These are phyloP conservation scores for Lucinisca nassula DNA, from an alignment of 2,888 invertebrate genomes.

Conservation along the genomic window DNA sequence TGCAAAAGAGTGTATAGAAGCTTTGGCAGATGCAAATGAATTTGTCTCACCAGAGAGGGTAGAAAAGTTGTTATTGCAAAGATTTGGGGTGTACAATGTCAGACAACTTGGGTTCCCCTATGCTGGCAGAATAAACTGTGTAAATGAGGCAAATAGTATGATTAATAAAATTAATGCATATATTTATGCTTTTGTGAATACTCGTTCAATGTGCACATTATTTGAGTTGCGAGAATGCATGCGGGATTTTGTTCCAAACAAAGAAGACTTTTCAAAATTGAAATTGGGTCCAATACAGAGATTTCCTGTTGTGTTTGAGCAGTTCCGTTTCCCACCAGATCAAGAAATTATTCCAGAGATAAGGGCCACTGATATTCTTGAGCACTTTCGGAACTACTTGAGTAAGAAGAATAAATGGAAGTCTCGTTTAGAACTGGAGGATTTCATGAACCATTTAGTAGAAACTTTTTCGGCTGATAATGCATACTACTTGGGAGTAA, in stretches of 20 bases:
- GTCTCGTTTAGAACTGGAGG: slow-evolving; percentile 75
- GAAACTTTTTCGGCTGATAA: slow-evolving; percentile 73
- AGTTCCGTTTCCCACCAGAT: slow-evolving; percentile 84
- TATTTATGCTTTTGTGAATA: slow-evolving; percentile 83
- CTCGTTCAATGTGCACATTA: slow-evolving; percentile 82
- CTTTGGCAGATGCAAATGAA: slow-evolving; percentile 81
- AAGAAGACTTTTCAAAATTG: slow-evolving; percentile 78
- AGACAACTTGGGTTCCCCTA: slow-evolving; percentile 56
- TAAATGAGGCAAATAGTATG: slow-evolving; percentile 79
- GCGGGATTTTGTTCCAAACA: slow-evolving; percentile 76
- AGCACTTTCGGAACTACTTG: slow-evolving; percentile 79
- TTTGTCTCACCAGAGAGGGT: slow-evolving; percentile 82
- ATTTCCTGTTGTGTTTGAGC: slow-evolving; percentile 81
- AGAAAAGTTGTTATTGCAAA: slow-evolving; percentile 78
- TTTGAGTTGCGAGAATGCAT: slow-evolving; percentile 81
- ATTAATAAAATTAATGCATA: slow-evolving; percentile 79
- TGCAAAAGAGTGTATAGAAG: slow-evolving; percentile 84
- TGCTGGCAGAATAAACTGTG: slow-evolving; percentile 71
- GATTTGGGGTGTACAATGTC: slow-evolving; percentile 61
- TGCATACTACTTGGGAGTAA: slow-evolving; percentile 83
- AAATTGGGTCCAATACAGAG: slow-evolving; percentile 85
- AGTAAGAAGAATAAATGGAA: slow-evolving; percentile 82
- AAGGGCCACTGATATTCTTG: slow-evolving; percentile 81
- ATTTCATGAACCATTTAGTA: slow-evolving; percentile 82
- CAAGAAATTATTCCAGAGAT: slow-evolving; percentile 81